Evolutionary conservation across 1,140 invertebrate genomes (phyloP).

Genomic region (Leptopilina boulardi): DNA sequence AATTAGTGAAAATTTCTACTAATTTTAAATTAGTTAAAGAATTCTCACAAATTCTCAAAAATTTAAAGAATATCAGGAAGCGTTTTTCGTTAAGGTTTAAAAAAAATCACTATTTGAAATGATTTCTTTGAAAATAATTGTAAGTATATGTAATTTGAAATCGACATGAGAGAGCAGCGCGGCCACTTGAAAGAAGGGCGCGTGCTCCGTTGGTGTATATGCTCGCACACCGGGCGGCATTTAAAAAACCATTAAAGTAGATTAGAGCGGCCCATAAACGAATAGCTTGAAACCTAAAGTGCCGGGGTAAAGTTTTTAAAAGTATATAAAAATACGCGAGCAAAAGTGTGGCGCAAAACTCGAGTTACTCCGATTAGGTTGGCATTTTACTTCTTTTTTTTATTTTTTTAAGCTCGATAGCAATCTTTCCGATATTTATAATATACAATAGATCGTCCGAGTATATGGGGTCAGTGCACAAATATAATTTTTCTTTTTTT

Average conservation of each 20-base stretch:
- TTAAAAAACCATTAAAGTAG: constrained; percentile 27
- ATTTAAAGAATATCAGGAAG: no score
- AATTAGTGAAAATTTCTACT: no score
- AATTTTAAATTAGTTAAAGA: no score
- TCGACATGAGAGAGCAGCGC: background rate
- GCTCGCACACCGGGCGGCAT: background rate
- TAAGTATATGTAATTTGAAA: background rate
- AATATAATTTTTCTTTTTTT: no score
- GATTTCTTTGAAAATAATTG: background rate
- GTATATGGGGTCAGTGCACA: background rate
- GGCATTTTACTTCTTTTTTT: constrained; percentile 39
- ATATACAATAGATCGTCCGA: background rate
- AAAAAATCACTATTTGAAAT: background rate
- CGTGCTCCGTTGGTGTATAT: background rate
- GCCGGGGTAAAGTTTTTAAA: background rate
- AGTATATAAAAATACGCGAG: constrained; percentile 29
- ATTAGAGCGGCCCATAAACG: constrained; percentile 21
- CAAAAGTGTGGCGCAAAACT: constrained; percentile 43
- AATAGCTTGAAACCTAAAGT: constrained; percentile 28
- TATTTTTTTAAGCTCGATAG: constrained; percentile 38
- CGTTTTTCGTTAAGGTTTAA: no score
- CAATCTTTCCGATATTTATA: background rate
- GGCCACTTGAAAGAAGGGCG: constrained; percentile 25
- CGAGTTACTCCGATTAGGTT: constrained; percentile 43
- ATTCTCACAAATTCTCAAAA: no score